Conservation (phyloP, 1,140 invertebrate genomes). For the Drosophila tropicalis region DNA sequence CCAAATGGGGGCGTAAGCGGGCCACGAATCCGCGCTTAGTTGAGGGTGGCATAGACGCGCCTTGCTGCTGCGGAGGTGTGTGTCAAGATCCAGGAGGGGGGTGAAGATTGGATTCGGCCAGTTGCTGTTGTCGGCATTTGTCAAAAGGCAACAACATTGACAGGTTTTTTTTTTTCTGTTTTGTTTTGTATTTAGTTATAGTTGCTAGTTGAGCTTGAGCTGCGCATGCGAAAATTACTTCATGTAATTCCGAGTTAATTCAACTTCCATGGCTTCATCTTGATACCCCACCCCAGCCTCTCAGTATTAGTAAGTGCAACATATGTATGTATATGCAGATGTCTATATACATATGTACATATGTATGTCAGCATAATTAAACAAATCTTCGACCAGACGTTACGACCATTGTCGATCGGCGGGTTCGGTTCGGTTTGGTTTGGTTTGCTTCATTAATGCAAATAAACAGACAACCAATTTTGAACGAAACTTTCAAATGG, state of each 20-base stretch:
- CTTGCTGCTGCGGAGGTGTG: too few species aligned
- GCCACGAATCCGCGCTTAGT: too few species aligned
- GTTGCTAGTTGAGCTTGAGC: constrained; percentile 62
- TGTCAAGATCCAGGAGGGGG: not conserved
- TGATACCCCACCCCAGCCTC: constrained; percentile 10
- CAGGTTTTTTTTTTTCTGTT: constrained; percentile 33
- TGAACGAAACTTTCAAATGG: constrained; percentile 3
- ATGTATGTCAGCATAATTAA: constrained; percentile 72
- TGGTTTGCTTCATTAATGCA: constrained; percentile 69
- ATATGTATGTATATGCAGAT: constrained; percentile 20
- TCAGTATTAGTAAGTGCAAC: constrained; percentile 28
- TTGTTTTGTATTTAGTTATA: constrained; percentile 20
- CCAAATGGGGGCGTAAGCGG: constrained; percentile 17
- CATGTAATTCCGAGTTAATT: constrained; percentile 14
- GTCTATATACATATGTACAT: constrained; percentile 33
- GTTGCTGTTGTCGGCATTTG: constrained; percentile 50
- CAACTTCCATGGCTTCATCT: constrained; percentile 25
- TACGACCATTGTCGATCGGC: constrained; percentile 56
- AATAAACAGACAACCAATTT: constrained; percentile 30
- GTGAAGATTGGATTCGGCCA: not conserved
- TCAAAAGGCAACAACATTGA: constrained; percentile 60
- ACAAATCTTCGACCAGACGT: constrained; percentile 70
- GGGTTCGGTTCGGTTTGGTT: constrained; percentile 30
- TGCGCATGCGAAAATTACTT: constrained; percentile 54
- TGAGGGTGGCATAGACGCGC: not conserved